Evolutionary conservation across 2,797 vertebrate species (phyloP).

Genomic region (Cheracebus regulus): DNA sequence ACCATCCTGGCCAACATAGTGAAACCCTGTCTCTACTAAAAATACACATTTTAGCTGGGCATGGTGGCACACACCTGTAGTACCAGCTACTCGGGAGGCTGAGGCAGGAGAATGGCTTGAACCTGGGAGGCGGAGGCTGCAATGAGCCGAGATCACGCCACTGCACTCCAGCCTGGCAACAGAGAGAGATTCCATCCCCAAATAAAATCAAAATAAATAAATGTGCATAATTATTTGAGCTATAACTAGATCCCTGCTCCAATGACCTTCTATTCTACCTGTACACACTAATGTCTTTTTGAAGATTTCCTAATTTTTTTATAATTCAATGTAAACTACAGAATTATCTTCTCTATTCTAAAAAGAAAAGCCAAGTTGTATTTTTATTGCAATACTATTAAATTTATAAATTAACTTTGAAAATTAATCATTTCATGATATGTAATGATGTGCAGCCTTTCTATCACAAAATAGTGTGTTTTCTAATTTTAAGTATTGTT

Average conservation of each 20-base stretch:
- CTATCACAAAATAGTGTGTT: neutral
- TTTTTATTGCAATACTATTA: neutral
- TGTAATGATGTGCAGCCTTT: neutral
- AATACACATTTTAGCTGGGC: no score
- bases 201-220: no score
- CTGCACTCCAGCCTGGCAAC: no score
- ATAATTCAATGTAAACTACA: neutral
- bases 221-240: neutral
- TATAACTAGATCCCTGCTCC: neutral
- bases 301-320: neutral
- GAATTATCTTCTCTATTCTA: neutral
- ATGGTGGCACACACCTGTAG: no score
- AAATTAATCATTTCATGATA: neutral
- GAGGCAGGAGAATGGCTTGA: no score
- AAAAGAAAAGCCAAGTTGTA: neutral
- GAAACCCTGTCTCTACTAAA: no score
- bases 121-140: no score
- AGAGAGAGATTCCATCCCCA: no score
- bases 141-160: no score
- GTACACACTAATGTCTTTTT: neutral
- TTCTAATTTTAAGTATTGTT: neutral
- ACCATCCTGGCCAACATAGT: no score
- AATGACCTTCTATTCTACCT: neutral
- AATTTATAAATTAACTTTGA: neutral
- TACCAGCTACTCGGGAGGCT: no score